Evolutionary conservation across 1,140 invertebrate genomes (phyloP).

Genomic region (Brachionus manjavacas): DNA sequence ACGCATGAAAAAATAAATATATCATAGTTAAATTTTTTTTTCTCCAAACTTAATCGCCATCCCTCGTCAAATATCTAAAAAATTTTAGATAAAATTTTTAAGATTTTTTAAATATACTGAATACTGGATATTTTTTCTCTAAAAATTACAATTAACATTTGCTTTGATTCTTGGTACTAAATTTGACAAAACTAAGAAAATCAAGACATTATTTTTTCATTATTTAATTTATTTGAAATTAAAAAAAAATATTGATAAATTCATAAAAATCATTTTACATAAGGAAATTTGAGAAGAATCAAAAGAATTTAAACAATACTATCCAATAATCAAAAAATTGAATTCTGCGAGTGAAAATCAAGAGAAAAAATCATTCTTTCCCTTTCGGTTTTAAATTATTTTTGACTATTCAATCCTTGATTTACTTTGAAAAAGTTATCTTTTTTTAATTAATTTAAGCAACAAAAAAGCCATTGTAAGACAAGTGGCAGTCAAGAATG

Average conservation of each 20-base stretch:
- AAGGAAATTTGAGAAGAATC: not conserved
- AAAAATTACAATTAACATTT: too few species aligned
- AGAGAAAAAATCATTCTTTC: not conserved
- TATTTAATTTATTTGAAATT: not conserved
- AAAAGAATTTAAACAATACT: not conserved
- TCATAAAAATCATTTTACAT: conserved; percentile 1
- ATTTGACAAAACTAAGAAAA: not conserved
- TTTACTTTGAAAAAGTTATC: not conserved
- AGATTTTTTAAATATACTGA: too few species aligned
- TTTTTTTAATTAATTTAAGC: conserved; percentile 38
- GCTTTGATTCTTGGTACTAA: too few species aligned
- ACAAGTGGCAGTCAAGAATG: conserved; percentile 36
- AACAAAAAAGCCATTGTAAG: conserved; percentile 25
- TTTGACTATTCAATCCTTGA: not conserved
- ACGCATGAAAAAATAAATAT: too few species aligned
- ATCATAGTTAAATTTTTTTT: too few species aligned
- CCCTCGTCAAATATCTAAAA: too few species aligned
- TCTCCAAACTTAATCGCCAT: too few species aligned
- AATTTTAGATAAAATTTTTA: too few species aligned
- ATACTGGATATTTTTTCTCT: too few species aligned
- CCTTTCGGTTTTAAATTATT: not conserved
- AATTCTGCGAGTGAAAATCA: not conserved
- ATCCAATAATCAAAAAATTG: not conserved
- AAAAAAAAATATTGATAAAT: not conserved
- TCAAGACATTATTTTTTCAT: not conserved